Conservation (phyloP, 2,888 invertebrate genomes). For the Agrochola macilenta region DNA sequence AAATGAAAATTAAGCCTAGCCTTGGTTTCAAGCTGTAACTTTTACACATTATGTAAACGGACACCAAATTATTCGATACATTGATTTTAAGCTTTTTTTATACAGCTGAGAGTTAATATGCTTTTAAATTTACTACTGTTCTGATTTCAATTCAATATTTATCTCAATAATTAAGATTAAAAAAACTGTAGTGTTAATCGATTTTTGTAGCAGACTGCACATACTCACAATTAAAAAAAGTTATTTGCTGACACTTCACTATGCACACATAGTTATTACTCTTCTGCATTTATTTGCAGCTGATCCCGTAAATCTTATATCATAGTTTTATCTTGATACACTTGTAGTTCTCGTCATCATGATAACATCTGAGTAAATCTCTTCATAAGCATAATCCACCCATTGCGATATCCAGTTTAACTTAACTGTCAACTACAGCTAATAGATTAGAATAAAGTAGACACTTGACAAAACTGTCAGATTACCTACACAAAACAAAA, state of each 20-base stretch:
- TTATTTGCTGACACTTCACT: slow-evolving; percentile 9
- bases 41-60: neutral
- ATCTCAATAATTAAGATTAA: neutral
- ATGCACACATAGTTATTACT: neutral
- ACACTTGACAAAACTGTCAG: slow-evolving; percentile 26
- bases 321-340: slow-evolving; percentile 4
- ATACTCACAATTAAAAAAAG: neutral
- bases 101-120: neutral
- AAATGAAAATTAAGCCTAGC: neutral
- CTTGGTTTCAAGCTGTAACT: neutral
- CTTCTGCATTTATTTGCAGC: neutral
- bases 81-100: neutral
- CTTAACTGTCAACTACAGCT: neutral
- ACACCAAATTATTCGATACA: neutral
- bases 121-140: neutral
- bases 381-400: neutral
- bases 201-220: neutral
- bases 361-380: neutral
- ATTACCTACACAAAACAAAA: slow-evolving; percentile 1
- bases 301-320: neutral
- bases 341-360: neutral
- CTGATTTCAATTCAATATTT: neutral
- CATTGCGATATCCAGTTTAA: neutral
- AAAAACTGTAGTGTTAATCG: neutral
- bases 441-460: slow-evolving; percentile 3